These are phyloP conservation scores for Adelphocoris suturalis DNA, from an alignment of 2,888 invertebrate species.

Conservation along the genomic window DNA sequence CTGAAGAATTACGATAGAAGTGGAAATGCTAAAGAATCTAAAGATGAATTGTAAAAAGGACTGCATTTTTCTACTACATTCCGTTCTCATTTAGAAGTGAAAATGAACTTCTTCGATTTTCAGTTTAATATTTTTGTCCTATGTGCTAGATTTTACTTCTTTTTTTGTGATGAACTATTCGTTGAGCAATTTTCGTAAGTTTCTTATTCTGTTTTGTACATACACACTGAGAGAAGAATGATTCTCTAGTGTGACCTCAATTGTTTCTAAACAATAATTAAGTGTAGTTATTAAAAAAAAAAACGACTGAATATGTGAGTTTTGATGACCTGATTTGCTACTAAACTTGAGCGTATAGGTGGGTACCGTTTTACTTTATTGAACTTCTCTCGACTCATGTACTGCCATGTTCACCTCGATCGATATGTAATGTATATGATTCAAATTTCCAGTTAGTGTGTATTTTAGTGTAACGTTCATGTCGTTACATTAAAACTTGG, in stretches of 20 bases:
- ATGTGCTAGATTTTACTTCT: background rate
- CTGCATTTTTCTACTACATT: conserved; percentile 46
- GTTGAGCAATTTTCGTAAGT: background rate
- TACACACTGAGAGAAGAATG: background rate
- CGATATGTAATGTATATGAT: no score
- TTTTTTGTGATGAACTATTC: background rate
- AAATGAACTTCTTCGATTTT: conserved; percentile 33
- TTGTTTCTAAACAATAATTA: background rate
- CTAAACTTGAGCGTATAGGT: no score
- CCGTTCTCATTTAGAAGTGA: conserved; percentile 15
- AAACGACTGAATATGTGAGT: conserved; percentile 41
- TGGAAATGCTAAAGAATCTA: conserved; percentile 82
- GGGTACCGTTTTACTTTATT: no score
- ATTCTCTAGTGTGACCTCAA: background rate
- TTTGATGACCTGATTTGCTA: background rate
- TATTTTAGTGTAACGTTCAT: no score
- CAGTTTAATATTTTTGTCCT: background rate
- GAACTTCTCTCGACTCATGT: no score
- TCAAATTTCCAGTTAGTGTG: no score
- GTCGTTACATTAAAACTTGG: no score
- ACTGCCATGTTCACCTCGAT: no score
- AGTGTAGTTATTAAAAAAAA: conserved; percentile 28
- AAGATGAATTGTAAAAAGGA: conserved; percentile 82
- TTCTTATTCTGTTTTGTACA: conserved; percentile 11
- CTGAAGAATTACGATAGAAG: conserved; percentile 92